Percentiles rank a stretch among this genome's conserved stretches.
phyloP scores from a whole-genome alignment of 2,888 invertebrate genomes.

The Dione vanillae region DNA sequence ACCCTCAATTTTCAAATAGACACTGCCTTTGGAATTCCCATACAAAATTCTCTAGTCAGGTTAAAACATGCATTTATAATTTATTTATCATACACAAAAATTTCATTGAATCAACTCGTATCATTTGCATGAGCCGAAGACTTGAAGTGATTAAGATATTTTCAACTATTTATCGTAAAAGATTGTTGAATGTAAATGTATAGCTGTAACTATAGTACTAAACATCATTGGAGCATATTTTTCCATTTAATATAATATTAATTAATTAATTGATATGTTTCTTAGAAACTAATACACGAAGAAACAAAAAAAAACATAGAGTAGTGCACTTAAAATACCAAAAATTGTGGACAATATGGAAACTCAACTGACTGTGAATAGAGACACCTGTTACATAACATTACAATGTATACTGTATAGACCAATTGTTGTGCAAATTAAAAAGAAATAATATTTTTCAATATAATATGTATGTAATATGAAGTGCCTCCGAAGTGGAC shows the following conservation, averaged over 20 bases:
- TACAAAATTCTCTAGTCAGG: slow-evolving; percentile 80
- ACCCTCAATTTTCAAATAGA: not conserved
- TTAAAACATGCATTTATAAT: slow-evolving; percentile 79
- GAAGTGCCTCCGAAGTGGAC: slow-evolving; percentile 51
- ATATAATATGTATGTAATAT: slow-evolving; percentile 31
- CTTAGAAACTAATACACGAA: slow-evolving; percentile 51
- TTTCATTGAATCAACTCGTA: slow-evolving; percentile 55
- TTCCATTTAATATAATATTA: slow-evolving; percentile 63
- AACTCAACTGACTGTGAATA: not conserved
- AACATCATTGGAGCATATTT: slow-evolving; percentile 75
- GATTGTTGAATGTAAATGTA: slow-evolving; percentile 51
- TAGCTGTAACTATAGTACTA: slow-evolving; percentile 61
- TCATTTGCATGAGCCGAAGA: slow-evolving; percentile 73
- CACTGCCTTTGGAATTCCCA: slow-evolving; percentile 21
- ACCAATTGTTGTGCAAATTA: slow-evolving; percentile 43
- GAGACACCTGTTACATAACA: not conserved
- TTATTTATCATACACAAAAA: slow-evolving; percentile 58
- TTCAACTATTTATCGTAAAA: slow-evolving; percentile 35
- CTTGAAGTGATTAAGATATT: slow-evolving; percentile 40
- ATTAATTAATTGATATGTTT: slow-evolving; percentile 47
- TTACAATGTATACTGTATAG: slow-evolving; percentile 10
- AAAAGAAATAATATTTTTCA: slow-evolving; percentile 38
- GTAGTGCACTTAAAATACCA: slow-evolving; percentile 43
- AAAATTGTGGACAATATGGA: slow-evolving; percentile 29
- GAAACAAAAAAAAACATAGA: slow-evolving; percentile 32